Percentiles rank a stretch among this genome's conserved stretches.
These are phyloP conservation scores for Cactoblastis cactorum DNA, from an alignment of 2,888 invertebrate species.

Conservation along the genomic window DNA sequence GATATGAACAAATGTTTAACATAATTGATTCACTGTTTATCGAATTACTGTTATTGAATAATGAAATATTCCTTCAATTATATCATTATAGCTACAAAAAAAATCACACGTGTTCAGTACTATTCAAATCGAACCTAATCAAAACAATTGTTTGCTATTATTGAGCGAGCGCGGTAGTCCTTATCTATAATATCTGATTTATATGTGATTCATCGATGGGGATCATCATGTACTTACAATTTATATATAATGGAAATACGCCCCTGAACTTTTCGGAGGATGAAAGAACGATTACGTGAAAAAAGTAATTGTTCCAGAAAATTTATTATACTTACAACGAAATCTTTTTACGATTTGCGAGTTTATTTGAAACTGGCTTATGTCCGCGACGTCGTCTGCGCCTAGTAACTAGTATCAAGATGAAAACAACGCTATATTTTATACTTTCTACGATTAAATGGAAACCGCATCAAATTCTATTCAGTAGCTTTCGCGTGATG, in stretches of 20 bases:
- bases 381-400: too few species aligned
- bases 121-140: constrained; percentile 20
- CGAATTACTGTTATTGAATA: not conserved
- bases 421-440: too few species aligned
- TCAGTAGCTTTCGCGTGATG: too few species aligned
- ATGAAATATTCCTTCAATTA: constrained; percentile 6
- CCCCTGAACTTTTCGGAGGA: too few species aligned
- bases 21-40: not conserved
- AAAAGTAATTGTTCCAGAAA: too few species aligned
- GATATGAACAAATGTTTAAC: not conserved
- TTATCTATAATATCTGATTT: constrained; percentile 68
- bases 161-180: constrained; percentile 44
- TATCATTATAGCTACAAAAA: constrained; percentile 8
- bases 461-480: too few species aligned
- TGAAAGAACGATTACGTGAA: too few species aligned
- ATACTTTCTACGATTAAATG: too few species aligned
- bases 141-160: constrained; percentile 34
- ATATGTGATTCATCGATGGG: constrained; percentile 50
- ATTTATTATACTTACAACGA: too few species aligned
- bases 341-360: too few species aligned
- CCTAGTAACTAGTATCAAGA: too few species aligned
- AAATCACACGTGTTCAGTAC: not conserved
- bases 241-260: not conserved
- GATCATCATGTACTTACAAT: not conserved
- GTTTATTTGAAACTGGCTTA: too few species aligned